Conservation (phyloP, 2,888 invertebrate genomes). For the Poecilobothrus nobilitatus region DNA sequence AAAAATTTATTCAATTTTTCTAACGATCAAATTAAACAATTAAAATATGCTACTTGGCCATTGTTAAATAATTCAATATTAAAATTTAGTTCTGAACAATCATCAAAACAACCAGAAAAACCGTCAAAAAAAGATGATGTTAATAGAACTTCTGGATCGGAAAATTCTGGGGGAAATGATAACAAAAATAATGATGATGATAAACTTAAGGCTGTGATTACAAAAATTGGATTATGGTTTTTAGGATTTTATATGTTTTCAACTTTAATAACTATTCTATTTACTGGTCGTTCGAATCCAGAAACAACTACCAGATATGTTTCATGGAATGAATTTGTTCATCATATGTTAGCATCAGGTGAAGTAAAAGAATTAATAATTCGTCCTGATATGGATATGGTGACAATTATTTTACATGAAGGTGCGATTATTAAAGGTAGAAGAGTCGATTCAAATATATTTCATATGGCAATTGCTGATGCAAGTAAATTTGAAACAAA, state of each 20-base stretch:
- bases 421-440: slow-evolving; percentile 79
- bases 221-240: slow-evolving; percentile 74
- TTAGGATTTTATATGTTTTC: slow-evolving; percentile 65
- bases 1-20: not conserved
- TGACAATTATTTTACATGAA: slow-evolving; percentile 73
- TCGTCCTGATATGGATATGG: slow-evolving; percentile 74
- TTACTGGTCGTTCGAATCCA: slow-evolving; percentile 62
- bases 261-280: slow-evolving; percentile 60
- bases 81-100: not conserved
- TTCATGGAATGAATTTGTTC: slow-evolving; percentile 94
- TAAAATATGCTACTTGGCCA: not conserved
- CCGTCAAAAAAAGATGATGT: not conserved
- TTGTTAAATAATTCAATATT: not conserved
- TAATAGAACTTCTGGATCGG: not conserved
- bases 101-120: not conserved
- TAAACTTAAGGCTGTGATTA: slow-evolving; percentile 60
- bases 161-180: slow-evolving; percentile 35
- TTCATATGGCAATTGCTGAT: slow-evolving; percentile 78
- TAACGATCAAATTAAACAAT: not conserved
- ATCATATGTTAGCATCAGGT: slow-evolving; percentile 88
- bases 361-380: slow-evolving; percentile 87
- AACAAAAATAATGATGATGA: slow-evolving; percentile 57
- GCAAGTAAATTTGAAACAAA: slow-evolving; percentile 83
- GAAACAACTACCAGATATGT: slow-evolving; percentile 68
- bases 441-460: slow-evolving; percentile 55